Percentiles rank a stretch among this genome's conserved stretches.
Evolutionary conservation across 2,797 vertebrate genomes (phyloP).

Genomic region (Acanthis flammea): DNA sequence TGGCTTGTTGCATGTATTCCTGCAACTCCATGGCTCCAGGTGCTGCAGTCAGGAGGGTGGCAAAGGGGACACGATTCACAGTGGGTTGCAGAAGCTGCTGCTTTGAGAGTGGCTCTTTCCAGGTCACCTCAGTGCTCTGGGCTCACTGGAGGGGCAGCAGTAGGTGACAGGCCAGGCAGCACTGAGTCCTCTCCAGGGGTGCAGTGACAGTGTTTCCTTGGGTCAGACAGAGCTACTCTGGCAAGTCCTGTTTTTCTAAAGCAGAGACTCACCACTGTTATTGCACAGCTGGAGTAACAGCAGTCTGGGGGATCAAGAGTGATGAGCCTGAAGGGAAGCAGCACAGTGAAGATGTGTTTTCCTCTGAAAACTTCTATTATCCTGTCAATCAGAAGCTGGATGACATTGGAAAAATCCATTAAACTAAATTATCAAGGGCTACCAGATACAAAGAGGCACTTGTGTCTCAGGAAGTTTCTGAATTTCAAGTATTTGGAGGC

Average conservation of each 20-base stretch:
- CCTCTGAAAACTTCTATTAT: not conserved
- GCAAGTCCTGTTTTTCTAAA: not conserved
- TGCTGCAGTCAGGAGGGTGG: not conserved
- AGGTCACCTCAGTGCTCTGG: not conserved
- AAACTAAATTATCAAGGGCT: not conserved
- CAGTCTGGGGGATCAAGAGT: not conserved
- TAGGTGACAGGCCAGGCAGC: not conserved
- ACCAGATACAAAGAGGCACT: not conserved
- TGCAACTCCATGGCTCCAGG: not conserved
- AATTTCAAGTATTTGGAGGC: not conserved
- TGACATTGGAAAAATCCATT: not conserved
- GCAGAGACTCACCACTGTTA: not conserved
- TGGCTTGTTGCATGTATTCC: not conserved
- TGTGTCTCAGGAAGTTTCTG: not conserved
- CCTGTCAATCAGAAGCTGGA: not conserved
- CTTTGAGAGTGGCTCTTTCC: not conserved
- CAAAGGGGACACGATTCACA: not conserved
- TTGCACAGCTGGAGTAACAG: not conserved
- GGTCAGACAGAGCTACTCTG: not conserved
- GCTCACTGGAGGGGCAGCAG: not conserved
- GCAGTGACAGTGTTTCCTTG: not conserved
- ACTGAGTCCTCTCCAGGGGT: not conserved
- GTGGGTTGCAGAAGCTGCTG: not conserved
- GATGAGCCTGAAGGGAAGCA: not conserved
- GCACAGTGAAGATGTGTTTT: not conserved